Percentiles rank a stretch among this genome's conserved stretches.
Conservation (phyloP, 2,113 vertebrate genomes). For the Nycticryphes semicollaris region DNA sequence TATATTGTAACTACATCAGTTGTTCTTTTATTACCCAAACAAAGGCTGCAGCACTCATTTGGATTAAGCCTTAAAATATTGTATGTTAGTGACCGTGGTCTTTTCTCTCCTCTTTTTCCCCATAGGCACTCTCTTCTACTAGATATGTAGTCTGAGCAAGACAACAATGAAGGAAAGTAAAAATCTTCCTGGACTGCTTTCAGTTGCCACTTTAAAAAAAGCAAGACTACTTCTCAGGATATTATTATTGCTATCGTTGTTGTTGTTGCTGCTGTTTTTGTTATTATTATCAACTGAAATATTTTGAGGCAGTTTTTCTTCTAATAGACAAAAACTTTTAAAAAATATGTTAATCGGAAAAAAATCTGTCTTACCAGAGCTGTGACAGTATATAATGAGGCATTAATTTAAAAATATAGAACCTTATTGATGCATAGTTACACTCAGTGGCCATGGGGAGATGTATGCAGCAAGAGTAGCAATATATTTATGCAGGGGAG, state of each 20-base stretch:
- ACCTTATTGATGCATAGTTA: background rate
- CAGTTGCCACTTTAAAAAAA: background rate
- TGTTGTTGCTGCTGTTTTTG: background rate
- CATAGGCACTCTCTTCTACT: background rate
- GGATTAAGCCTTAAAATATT: constrained; percentile 1
- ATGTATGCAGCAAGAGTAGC: background rate
- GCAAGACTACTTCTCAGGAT: background rate
- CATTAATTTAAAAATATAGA: background rate
- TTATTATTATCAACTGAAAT: background rate
- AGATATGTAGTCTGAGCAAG: background rate
- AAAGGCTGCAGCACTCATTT: background rate
- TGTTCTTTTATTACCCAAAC: constrained; percentile 11
- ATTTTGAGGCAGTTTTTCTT: background rate
- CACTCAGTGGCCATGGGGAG: background rate
- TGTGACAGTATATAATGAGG: background rate
- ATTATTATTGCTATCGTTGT: background rate
- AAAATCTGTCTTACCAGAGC: background rate
- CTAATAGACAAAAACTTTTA: background rate
- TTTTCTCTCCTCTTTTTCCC: background rate
- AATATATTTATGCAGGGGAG: background rate
- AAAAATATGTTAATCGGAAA: background rate
- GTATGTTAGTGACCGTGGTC: background rate
- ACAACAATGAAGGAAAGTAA: background rate
- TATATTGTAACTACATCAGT: background rate
- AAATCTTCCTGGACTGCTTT: background rate